Base-by-base conservation (phyloP, 2,113 vertebrate species). In the Chaetodon trifascialis region DNA sequence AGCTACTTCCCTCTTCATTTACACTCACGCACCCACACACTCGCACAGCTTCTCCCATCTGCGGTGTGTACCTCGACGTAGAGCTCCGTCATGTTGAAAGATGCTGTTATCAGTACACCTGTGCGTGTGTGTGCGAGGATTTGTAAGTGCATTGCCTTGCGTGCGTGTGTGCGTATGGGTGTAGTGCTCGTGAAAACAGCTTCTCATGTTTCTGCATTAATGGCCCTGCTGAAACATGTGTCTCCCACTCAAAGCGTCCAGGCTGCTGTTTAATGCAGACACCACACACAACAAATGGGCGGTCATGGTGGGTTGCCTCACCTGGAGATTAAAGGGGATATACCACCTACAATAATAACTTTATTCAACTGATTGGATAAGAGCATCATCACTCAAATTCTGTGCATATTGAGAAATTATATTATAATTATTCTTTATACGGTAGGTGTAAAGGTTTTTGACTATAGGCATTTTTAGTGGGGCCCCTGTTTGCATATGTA, bases 71-170 rank as follows among this genome's bases (percentile, higher is more conserved):
- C 56, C 67, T 86, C 12, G 2, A 62, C 30, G 62, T 66, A 66
- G 47, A 85, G 54, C 21, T n/a, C 10, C 11, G 2, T 78, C 59
- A 73, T 44, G 82, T 42, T 90, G 82, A 90, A 84, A 84, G 87
- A 89, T 86, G 70, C 74, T 86, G 66, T 84, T 89, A 73, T 69
- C 88, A 88, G 82, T 73, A 76, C 90, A 92, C 87, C 85, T 91
- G 89, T 54, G 74, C 75, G 68, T 30, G 54, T 63, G 62, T 44
- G 12, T 25, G 62, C 44, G 23, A 52, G 21, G n/a, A 34, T 66
- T 73, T 47, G 82, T 36, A 25, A 6, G 54, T 44, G 34, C 2
- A 51, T 73, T 76, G 73, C 25, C 51, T 55, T 73, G 30, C n/a
- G 49, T 62, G 15, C 55, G 46, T 59, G 25, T 67, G 49, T 11